phyloP scores from a whole-genome alignment of 2,797 vertebrate genomes.

The Lacerta agilis region DNA sequence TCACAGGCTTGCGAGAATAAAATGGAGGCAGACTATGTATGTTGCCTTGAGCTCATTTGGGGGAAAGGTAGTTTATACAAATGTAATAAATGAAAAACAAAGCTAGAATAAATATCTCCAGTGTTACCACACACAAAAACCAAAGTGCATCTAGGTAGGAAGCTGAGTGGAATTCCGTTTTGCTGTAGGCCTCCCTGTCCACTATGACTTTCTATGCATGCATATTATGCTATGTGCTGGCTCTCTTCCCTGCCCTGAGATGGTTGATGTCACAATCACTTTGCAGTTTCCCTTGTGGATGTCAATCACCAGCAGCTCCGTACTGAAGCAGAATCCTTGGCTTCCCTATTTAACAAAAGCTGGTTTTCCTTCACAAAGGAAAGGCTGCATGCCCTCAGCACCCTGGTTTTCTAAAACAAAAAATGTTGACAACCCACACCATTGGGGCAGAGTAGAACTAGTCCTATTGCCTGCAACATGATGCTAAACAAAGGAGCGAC shows the following conservation, averaged over 20 bases:
- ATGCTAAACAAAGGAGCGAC: not conserved
- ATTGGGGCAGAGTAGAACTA: not conserved
- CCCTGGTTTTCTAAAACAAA: not conserved
- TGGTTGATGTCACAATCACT: not conserved
- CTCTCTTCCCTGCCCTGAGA: no score
- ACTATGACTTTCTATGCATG: not conserved
- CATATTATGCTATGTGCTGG: not conserved
- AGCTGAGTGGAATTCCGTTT: not conserved
- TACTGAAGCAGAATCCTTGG: not conserved
- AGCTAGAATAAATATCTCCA: not conserved
- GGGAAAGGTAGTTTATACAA: no score
- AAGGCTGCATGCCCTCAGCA: not conserved
- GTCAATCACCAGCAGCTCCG: not conserved
- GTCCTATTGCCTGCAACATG: not conserved
- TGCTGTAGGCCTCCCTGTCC: not conserved
- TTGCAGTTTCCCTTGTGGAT: no score
- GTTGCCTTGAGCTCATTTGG: not conserved
- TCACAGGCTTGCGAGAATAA: no score
- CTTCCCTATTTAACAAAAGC: not conserved
- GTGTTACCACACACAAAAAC: not conserved
- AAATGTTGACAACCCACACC: not conserved
- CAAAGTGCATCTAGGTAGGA: not conserved
- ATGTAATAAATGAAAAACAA: not conserved
- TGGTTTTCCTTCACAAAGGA: not conserved
- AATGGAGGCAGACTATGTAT: no score